These are phyloP conservation scores for Pseudopipra pipra DNA, from an alignment of 2,113 vertebrate species.

Conservation along the genomic window DNA sequence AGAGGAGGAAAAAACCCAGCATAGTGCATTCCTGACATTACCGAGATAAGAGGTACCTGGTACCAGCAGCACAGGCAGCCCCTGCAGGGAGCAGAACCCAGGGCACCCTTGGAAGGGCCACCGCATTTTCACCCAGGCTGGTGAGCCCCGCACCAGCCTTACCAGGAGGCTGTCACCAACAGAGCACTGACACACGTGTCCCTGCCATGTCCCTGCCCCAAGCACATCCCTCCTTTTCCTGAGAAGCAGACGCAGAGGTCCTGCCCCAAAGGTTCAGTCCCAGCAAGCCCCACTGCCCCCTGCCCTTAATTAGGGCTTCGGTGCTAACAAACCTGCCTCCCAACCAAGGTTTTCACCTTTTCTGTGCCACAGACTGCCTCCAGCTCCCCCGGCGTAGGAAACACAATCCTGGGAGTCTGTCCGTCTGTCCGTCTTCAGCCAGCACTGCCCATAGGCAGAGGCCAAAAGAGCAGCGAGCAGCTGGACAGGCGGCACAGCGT, in stretches of 20 bases:
- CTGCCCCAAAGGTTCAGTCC: not conserved
- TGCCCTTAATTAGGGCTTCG: not conserved
- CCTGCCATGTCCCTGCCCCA: not conserved
- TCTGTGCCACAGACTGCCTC: not conserved
- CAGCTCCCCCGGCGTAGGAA: not conserved
- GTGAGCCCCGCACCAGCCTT: not conserved
- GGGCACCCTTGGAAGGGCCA: accelerated
- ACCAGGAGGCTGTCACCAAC: not conserved
- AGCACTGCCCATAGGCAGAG: not conserved
- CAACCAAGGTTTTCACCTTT: constrained; percentile 7
- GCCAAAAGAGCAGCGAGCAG: not conserved
- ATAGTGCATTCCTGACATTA: constrained; percentile 69
- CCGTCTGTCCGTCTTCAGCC: not conserved
- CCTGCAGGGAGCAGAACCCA: not conserved
- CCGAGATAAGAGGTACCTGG: constrained; percentile 64
- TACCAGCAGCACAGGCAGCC: not conserved
- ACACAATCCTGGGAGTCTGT: not conserved
- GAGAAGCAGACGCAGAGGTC: not conserved
- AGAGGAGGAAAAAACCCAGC: not conserved
- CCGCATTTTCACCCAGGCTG: accelerated
- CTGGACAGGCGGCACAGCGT: not conserved
- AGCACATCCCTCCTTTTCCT: not conserved
- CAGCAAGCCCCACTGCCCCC: not conserved
- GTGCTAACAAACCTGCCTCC: not conserved
- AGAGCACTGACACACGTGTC: accelerated